Evolutionary conservation across 1,140 invertebrate genomes (phyloP), one percentile per base, ranked within the genome.

Genomic region (Zaprionus inermis): DNA sequence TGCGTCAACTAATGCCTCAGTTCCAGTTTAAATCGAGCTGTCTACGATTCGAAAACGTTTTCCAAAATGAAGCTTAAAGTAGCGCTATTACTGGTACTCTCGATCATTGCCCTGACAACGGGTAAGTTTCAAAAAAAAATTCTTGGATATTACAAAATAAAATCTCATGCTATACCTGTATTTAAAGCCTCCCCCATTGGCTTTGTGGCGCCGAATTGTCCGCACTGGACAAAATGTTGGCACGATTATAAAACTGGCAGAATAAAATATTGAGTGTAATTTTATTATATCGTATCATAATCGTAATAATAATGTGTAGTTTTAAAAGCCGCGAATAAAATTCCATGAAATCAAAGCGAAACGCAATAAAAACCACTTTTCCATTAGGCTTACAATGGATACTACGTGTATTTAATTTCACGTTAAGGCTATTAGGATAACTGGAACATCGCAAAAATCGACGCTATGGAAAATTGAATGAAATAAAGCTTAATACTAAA

Each of bases 381-480:
- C 72, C 76, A 78, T 78, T 76, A 78, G 49, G 72, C 76, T 75
- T 75, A 73, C 59, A n/a, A n/a, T n/a, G 36, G 1, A 4, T 24
- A 4, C 22, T 24, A 4, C 22, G 24, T 5, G 44, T 49, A 51
- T 64, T 72, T 55, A 72, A 67, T 72, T 55, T 36, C 54, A 28
- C 64, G 56, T 61, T 75, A 59, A 76, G 58, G 58, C 76, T 52
- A 76, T 78, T 65, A 75, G 59, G 36, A 36, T 34, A 30, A 64
- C 36, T 12, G 36, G 12, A 58, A 14, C 41, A 34, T 61, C 38
- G 12, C 28, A 36, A 54, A 68, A 67, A 59, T 70, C 44, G 55
- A 24, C 60, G 30, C 51, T 44, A 65, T 66, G 38, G 51, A 52
- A 72, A 72, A 49, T 52, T 63, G 32, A 61, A 36, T 57, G 46